Percentiles rank a stretch among this genome's conserved stretches.
Conservation (phyloP, 2,888 invertebrate species). For the Nineta flava region DNA sequence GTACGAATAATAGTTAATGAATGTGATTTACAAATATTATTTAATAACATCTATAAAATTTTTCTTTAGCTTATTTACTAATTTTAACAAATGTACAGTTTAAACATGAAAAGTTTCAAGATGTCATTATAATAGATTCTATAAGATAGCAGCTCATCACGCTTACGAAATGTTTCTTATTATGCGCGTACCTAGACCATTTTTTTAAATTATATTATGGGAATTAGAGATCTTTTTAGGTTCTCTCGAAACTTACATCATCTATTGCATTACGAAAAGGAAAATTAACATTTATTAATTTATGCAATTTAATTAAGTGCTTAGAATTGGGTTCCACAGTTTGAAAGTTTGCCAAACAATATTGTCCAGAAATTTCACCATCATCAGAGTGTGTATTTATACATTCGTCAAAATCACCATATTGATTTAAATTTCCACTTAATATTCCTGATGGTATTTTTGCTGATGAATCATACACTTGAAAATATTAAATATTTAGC, state of each 20-base stretch:
- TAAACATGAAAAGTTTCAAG: no score
- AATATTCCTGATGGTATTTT: conserved; percentile 27
- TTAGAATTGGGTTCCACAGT: conserved; percentile 32
- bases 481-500: neutral
- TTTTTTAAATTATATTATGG: no score
- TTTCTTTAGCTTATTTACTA: no score
- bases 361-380: conserved; percentile 35
- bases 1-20: no score
- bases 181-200: no score
- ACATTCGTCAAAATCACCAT: conserved; percentile 28
- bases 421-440: conserved; percentile 27
- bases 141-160: no score
- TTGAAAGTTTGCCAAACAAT: conserved; percentile 47
- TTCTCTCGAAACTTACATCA: conserved; percentile 40
- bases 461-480: conserved; percentile 29
- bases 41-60: no score
- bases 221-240: neutral
- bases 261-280: conserved; percentile 45
- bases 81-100: no score
- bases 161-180: no score
- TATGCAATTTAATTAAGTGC: conserved; percentile 34
- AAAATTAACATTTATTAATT: conserved; percentile 40
- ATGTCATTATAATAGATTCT: no score
- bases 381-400: conserved; percentile 18
- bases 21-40: no score